Percentiles rank a stretch among this genome's conserved stretches.
Conservation (phyloP, 2,888 invertebrate genomes). For the Prostheceraeus crozeri region DNA sequence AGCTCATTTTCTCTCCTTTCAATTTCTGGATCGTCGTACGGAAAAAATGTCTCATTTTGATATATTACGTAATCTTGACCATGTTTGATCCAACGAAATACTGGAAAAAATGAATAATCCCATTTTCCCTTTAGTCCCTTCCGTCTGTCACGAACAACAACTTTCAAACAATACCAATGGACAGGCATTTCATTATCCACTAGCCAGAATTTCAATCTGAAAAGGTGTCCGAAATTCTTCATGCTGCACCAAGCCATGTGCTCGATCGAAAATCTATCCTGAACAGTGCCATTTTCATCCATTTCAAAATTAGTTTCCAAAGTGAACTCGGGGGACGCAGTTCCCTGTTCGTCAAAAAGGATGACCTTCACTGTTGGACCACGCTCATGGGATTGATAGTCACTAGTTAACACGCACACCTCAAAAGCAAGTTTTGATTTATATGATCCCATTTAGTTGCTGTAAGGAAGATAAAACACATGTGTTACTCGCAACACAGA, state of each 20-base stretch:
- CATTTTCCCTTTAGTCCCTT: constrained; percentile 44
- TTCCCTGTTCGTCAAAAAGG: constrained; percentile 52
- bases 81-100: constrained; percentile 56
- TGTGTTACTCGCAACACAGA: too few species aligned
- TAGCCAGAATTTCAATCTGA: constrained; percentile 54
- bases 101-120: constrained; percentile 48
- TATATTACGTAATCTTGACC: constrained; percentile 51
- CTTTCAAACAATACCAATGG: constrained; percentile 55
- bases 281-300: constrained; percentile 28
- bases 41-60: constrained; percentile 55
- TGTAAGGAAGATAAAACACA: too few species aligned
- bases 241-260: constrained; percentile 27
- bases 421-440: constrained; percentile 38
- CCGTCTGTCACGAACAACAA: constrained; percentile 44
- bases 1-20: constrained; percentile 53
- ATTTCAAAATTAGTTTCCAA: constrained; percentile 51
- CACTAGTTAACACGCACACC: constrained; percentile 57
- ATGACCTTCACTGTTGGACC: constrained; percentile 56
- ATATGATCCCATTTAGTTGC: constrained; percentile 37
- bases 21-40: constrained; percentile 52
- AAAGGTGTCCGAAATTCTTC: constrained; percentile 43
- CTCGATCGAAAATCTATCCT: constrained; percentile 33
- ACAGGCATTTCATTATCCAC: constrained; percentile 51
- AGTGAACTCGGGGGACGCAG: constrained; percentile 47
- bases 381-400: constrained; percentile 54